Base-by-base conservation (phyloP, 2,113 vertebrate genomes). In the Corvus moneduloides region DNA sequence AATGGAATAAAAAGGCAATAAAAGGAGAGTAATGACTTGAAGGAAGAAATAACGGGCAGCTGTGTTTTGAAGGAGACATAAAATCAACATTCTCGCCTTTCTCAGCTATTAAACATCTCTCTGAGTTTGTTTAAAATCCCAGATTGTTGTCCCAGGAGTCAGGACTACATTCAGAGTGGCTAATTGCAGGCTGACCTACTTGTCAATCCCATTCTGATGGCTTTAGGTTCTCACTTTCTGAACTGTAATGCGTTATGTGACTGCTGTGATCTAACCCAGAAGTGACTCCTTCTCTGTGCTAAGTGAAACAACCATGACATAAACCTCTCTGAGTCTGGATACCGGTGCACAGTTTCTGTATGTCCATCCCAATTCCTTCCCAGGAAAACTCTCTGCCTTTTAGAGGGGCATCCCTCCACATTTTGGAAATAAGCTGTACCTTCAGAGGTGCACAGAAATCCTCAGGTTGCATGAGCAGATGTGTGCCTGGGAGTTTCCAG, bases 51-150 rank as follows among this genome's bases (percentile, higher is more conserved):
- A 96, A 96, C 8, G 6, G 90, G 28, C 91, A 96, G 94, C 90
- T 97, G 92, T 96, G 92, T 92, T 96, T 93, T 94, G 86, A 83
- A 90, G 93, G 78, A 90, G 90, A 89, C 55, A 62, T 87, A 91
- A 88, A 96, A 85, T 90, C 62, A 95, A 88, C 91, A 75, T 76
- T 90, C 74, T 89, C 0, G 54, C 61, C 59, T 87, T 43, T 94
- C 58, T 91, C 91, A 82, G 76, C 84, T 83, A 63, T 88, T 90
- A 90, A 92, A 44, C 68, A 73, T 68, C 49, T 80, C 21, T 91
- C 63, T 24, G 33, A 76, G 67, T 80, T 68, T 87, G 72, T 89
- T 91, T 92, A 54, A 59, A 86, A 81, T 83, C 52, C 33, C 61
- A 78, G 79, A 81, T 52, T 88, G 52, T 84, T 95, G 64, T 86